Evolutionary conservation across 2,113 vertebrate species (phyloP), one percentile per base, ranked within the genome.

Genomic region (Nestor notabilis): DNA sequence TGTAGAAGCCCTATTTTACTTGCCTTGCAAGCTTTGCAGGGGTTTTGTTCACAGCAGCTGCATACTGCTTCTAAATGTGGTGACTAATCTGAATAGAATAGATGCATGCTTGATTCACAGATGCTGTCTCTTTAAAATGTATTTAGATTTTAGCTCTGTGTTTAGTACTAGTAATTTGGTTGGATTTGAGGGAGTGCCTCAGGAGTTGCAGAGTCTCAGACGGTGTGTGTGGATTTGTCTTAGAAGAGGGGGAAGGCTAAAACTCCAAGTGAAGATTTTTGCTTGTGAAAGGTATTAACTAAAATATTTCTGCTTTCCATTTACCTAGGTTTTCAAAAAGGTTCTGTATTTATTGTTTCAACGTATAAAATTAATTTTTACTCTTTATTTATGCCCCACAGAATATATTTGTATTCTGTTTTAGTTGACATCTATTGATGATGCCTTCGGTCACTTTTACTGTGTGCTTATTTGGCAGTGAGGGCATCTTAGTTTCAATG

Each of bases 281-380:
- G 28, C 72, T 77, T 94, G 72, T 33, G 18, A 46, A 90, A 70
- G 70, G 31, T 87, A 43, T 75, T 92, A 80, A 87, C 52, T 46
- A 29, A 95, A 97, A 83, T 94, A 93, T 93, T 86, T 87, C 78
- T 94, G 68, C 41, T 93, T 91, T 96, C 55, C 58, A 89, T 93
- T 96, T 68, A 82, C 74, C 58, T 61, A 85, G 79, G 77, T 97
- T 83, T 93, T 75, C 77, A 79, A 24, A 41, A 81, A 81, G 20
- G 27, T 49, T 82, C 43, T 79, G 63, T 93, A 1, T 63, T 72
- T 82, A 68, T 95, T 37, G 35, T 74, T 93, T 90, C 79, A 95
- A 46, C n/a, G 90, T 35, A 10, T 93, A 27, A 43, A 79, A 68
- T 71, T 89, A 0, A 28, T 72, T 91, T 89, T 93, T 85, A 79